Base-by-base conservation (phyloP, 92 coral and sea anemone species). In the Chrysogorgia sp. region DNA sequence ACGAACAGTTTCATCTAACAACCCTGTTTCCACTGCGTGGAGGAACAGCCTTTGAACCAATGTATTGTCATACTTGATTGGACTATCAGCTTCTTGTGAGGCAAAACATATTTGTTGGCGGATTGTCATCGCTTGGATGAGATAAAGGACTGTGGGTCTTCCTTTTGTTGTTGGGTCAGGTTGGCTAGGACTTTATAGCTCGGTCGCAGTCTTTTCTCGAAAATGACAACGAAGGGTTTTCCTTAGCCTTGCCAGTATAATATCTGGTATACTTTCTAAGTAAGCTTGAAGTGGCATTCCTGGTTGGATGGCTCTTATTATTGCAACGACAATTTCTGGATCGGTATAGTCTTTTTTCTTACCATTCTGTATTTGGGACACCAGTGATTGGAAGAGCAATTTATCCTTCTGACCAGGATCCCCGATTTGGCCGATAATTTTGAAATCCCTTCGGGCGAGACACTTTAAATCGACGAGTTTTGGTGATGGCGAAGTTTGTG, bases 101-200 rank as follows among this genome's bases (percentile, higher is more conserved):
- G 80, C 67, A 40, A 74, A 74, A 34, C 65, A 28, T 53, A 74
- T 74, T 50, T 74, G 65, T 56, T 74, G 80, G 31, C 67, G 80
- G 67, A 74, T 68, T 29, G 67, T 74, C 52, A 74, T 20, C 41
- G 80, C 80, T 30, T 53, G 67, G 56, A 74, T 74, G 41, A 53
- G 49, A 35, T n/a, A n/a, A 56, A 74, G 24, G 80, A 53, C 67
- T 74, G 80, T 29, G 80, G 55, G 33, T 74, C 80, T 74, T 53
- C 80, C 34, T 74, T 22, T 1, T 28, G 48, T 15, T 53, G 26
- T 50, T 74, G 67, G 7, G 23, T 74, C 23, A 74, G 65, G 59
- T 81, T 82, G 34, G 90, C 76, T 72, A 82, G 63, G 7, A 57
- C 52, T 58, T 85, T 84, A 84, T 32, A 88, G 80, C 48, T 75